Evolutionary conservation across 2,113 vertebrate genomes (phyloP).

Genomic region (Zosterops lateralis): DNA sequence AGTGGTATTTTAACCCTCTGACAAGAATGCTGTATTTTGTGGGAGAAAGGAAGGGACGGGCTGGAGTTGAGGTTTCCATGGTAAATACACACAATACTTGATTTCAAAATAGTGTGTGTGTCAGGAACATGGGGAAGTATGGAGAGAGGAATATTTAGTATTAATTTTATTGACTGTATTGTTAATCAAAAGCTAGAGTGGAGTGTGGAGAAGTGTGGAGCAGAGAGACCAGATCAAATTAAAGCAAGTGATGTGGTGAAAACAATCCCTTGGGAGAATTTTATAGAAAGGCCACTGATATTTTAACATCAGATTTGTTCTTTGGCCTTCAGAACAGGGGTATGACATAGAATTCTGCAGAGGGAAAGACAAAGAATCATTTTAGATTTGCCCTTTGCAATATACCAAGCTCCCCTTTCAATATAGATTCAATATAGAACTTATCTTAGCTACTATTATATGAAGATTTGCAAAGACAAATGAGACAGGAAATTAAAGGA

Average conservation of each 20-base stretch:
- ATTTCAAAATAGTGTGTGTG: neutral
- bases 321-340: neutral
- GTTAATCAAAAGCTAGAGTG: neutral
- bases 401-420: neutral
- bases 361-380: neutral
- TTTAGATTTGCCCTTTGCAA: neutral
- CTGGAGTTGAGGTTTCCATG: neutral
- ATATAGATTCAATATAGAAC: neutral
- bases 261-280: neutral
- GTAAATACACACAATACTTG: neutral
- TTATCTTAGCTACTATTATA: neutral
- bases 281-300: neutral
- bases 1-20: neutral
- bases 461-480: constrained; percentile 55
- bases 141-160: neutral
- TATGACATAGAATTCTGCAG: neutral
- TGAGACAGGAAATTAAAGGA: constrained; percentile 48
- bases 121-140: neutral
- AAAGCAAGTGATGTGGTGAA: neutral
- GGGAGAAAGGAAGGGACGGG: neutral
- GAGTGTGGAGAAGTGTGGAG: neutral
- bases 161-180: neutral
- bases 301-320: neutral
- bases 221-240: neutral
- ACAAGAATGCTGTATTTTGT: neutral